Conservation (phyloP, 2,888 invertebrate species). For the Hyppa rectilinea region DNA sequence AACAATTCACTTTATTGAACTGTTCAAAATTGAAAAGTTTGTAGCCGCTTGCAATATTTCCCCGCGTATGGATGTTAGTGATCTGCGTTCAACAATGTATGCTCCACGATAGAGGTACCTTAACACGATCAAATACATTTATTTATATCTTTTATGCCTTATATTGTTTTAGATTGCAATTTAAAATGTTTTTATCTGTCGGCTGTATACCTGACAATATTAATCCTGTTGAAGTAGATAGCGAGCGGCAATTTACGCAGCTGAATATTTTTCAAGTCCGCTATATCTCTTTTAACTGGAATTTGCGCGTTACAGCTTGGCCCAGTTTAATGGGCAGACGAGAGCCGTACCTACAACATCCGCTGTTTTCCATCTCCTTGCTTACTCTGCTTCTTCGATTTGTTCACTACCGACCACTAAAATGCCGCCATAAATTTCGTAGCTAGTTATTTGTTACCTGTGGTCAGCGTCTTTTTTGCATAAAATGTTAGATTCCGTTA, state of each 20-base stretch:
- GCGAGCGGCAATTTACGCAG: slow-evolving; percentile 71
- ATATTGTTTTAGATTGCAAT: slow-evolving; percentile 50
- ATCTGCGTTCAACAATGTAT: slow-evolving; percentile 13
- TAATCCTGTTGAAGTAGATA: slow-evolving; percentile 71
- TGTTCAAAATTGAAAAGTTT: slow-evolving; percentile 74
- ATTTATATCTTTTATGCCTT: slow-evolving; percentile 5
- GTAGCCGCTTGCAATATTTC: slow-evolving; percentile 63
- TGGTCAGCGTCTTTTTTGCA: slow-evolving; percentile 42
- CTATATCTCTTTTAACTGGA: slow-evolving; percentile 77
- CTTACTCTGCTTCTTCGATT: slow-evolving; percentile 73
- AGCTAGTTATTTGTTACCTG: slow-evolving; percentile 40
- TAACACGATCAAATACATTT: background rate
- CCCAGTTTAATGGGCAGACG: slow-evolving; percentile 81
- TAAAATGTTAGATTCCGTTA: slow-evolving; percentile 39
- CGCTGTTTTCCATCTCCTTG: slow-evolving; percentile 81
- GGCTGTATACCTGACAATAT: slow-evolving; percentile 64
- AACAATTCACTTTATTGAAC: slow-evolving; percentile 78
- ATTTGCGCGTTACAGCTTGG: slow-evolving; percentile 75
- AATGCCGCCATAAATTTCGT: slow-evolving; percentile 60
- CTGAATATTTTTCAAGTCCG: slow-evolving; percentile 74
- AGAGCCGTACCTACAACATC: slow-evolving; percentile 78
- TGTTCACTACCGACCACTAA: slow-evolving; percentile 64
- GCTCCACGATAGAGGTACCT: background rate
- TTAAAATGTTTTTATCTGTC: slow-evolving; percentile 50
- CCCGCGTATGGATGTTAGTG: slow-evolving; percentile 42